A percentile compares a stretch with the other conserved stretches of the same genome.
Conservation (phyloP, 2,888 invertebrate species). For the Rhorus exstirpatorius region DNA sequence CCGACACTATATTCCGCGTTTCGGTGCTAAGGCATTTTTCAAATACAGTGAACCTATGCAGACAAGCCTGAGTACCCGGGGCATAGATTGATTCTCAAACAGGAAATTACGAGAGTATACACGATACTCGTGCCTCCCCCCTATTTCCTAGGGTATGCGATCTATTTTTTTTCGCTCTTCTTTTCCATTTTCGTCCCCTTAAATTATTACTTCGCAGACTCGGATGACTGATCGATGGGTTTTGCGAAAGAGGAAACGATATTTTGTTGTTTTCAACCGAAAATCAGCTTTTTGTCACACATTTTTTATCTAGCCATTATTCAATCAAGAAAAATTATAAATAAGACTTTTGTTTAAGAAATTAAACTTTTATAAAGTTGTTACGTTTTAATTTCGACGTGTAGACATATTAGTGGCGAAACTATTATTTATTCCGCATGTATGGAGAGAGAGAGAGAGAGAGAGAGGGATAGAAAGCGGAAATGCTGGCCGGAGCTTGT, state of each 20-base stretch:
- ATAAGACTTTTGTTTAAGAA: not conserved
- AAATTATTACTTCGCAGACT: too few species aligned
- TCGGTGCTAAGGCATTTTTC: not conserved
- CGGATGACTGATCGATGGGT: too few species aligned
- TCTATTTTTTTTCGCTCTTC: not conserved
- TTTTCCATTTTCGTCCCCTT: not conserved
- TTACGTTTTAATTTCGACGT: conserved; percentile 1
- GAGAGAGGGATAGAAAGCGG: conserved; percentile 47
- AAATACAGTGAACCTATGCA: too few species aligned
- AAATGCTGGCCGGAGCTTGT: conserved; percentile 46
- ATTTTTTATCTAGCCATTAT: not conserved
- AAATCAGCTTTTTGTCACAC: too few species aligned
- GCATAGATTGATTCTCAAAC: conserved; percentile 3
- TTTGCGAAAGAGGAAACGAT: too few species aligned
- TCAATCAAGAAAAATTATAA: not conserved
- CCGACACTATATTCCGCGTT: not conserved
- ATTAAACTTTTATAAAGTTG: not conserved
- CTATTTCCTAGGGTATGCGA: not conserved
- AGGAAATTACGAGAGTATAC: conserved; percentile 27
- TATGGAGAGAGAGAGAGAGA: conserved; percentile 18
- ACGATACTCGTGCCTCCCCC: not conserved
- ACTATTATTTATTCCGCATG: conserved; percentile 37
- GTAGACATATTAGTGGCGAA: not conserved
- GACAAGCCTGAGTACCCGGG: too few species aligned
- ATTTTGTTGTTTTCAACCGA: not conserved